Base-by-base conservation (phyloP, 2,888 invertebrate species). In the Heliconius aoede region DNA sequence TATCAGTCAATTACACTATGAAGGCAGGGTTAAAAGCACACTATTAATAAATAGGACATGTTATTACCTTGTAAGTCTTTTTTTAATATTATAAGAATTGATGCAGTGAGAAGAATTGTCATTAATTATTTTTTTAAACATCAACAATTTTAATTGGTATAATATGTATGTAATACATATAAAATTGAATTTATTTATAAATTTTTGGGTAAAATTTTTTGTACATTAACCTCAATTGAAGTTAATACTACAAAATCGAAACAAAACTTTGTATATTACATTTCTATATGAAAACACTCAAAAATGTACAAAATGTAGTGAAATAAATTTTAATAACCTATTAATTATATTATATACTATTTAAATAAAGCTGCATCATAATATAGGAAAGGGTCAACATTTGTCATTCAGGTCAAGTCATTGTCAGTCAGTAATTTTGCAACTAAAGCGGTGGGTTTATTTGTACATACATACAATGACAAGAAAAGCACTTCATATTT, bases 371-470 rank as follows among this genome's bases (percentile, higher is more conserved):
- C 68, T 68, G 40, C 46, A 68, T 26, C 26, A 18, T 46, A 46
- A 67, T 9, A 40, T 46, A 26, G 46, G 28, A 68, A 68, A 68
- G 28, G 67, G 67, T 36, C 26, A 46, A 46, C 26, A 46, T 46
- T 26, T 24, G 55, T 55, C 21, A n/a, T n/a, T 55, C 21, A 55
- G 1, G 9, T 55, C n/a, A 24, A 11, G 4, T 51, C 51, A 68
- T 21, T 28, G 68, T 77, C 72, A 78, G 77, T 77, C 69, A 46
- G 58, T 65, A 40, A 67, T 36, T 73, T 77, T 77, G 76, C 65
- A 51, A 30, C 18, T 21, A 21, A 55, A 69, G 69, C 69, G 69
- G 69, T 69, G 69, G 69, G 69, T 30, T 30, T 30, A 51, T 55
- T 69, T 69, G 55, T 69, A 69, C 69, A 55, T 69, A 69, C n/a